Percentiles rank a stretch among this genome's conserved stretches.
Evolutionary conservation across 1,140 invertebrate species (phyloP).

Genomic region (Episyrphus balteatus): DNA sequence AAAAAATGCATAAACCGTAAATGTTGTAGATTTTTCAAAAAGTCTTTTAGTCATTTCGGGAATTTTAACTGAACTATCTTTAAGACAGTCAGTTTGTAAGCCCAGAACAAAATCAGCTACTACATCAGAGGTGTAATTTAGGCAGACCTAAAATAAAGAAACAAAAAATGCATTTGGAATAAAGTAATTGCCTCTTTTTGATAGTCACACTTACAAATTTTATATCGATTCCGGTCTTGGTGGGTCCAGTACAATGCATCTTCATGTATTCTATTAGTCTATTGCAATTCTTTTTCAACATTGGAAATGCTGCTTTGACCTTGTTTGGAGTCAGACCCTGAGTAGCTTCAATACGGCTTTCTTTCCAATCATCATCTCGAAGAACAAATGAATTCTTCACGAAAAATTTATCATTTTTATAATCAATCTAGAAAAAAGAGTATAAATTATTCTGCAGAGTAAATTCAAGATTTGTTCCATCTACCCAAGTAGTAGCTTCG

Average conservation of each 20-base stretch:
- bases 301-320: slow-evolving; percentile 29
- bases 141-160: slow-evolving; percentile 15
- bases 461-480: background rate
- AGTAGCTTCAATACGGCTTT: slow-evolving; percentile 41
- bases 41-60: slow-evolving; percentile 15
- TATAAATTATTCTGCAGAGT: slow-evolving; percentile 15
- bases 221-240: slow-evolving; percentile 15
- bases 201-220: slow-evolving; percentile 20
- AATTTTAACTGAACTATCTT: slow-evolving; percentile 16
- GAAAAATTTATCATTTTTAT: slow-evolving; percentile 37
- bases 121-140: slow-evolving; percentile 39
- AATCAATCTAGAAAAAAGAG: slow-evolving; percentile 18
- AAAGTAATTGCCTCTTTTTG: background rate
- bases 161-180: background rate
- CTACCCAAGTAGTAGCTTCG: slow-evolving; percentile 13
- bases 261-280: slow-evolving; percentile 16
- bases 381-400: slow-evolving; percentile 39
- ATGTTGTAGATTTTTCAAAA: slow-evolving; percentile 11
- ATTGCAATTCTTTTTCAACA: slow-evolving; percentile 22
- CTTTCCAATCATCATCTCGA: slow-evolving; percentile 42
- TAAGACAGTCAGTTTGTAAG: slow-evolving; percentile 33
- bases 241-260: too few relatives aligned
- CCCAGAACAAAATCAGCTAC: slow-evolving; percentile 41
- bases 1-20: slow-evolving; percentile 13
- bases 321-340: slow-evolving; percentile 40